These are phyloP conservation scores for Pristionchus japonicus DNA, from an alignment of 2,888 invertebrate genomes.

Conservation along the genomic window DNA sequence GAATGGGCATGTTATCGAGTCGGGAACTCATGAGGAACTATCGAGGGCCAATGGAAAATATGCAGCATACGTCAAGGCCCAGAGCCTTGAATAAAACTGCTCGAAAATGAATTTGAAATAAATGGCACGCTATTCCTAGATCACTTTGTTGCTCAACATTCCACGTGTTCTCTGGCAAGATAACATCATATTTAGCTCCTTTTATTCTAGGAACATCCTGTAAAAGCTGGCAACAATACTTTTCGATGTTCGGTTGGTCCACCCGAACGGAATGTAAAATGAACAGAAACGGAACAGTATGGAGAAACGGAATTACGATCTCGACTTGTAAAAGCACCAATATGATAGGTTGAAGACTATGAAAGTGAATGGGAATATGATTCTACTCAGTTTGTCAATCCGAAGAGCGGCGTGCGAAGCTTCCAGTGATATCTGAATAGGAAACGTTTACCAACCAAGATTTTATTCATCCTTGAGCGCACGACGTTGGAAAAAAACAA, in stretches of 20 bases:
- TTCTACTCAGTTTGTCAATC: constrained; percentile 67
- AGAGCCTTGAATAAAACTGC: constrained; percentile 49
- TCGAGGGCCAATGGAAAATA: not conserved
- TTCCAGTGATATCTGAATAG: constrained; percentile 53
- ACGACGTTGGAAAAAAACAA: no score
- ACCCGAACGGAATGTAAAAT: no score
- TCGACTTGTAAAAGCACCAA: constrained; percentile 62
- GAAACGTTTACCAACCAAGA: no score
- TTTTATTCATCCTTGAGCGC: no score
- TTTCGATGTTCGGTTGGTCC: no score
- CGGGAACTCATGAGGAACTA: constrained; percentile 23
- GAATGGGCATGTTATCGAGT: not conserved
- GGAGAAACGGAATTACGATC: no score
- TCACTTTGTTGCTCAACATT: not conserved
- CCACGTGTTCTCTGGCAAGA: not conserved
- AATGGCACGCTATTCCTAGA: not conserved
- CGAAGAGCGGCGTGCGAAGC: constrained; percentile 63
- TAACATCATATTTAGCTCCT: not conserved
- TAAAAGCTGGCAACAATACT: no score
- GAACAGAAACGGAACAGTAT: no score
- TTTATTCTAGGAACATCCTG: no score
- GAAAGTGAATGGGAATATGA: constrained; percentile 63
- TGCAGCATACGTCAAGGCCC: constrained; percentile 7
- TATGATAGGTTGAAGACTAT: constrained; percentile 61
- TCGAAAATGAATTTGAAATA: not conserved